Conservation (phyloP, 2,888 invertebrate genomes). For the Nephrotoma appendiculata region DNA sequence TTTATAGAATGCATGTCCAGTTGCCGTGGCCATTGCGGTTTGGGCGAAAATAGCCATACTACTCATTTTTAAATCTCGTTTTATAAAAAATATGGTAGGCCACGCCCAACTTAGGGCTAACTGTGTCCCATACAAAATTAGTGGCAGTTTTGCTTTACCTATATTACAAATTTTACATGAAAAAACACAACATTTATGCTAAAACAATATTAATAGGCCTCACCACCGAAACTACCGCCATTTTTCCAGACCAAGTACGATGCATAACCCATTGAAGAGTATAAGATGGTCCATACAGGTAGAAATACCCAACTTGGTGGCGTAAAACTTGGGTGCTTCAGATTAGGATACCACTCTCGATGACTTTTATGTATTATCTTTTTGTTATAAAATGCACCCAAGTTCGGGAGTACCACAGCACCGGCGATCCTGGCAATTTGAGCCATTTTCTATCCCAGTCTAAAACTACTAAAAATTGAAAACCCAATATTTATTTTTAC, state of each 20-base stretch:
- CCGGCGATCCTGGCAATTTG: slow-evolving; percentile 25
- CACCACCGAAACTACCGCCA: slow-evolving; percentile 52
- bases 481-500: not conserved
- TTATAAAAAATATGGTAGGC: slow-evolving; percentile 72
- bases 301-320: slow-evolving; percentile 70
- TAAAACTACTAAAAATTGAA: not conserved
- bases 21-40: slow-evolving; percentile 41
- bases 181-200: not conserved
- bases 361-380: slow-evolving; percentile 39
- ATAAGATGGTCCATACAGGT: slow-evolving; percentile 65
- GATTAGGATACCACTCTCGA: slow-evolving; percentile 52
- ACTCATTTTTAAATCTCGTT: slow-evolving; percentile 47
- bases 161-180: not conserved
- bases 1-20: slow-evolving; percentile 42
- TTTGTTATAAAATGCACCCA: slow-evolving; percentile 51
- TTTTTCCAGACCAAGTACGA: slow-evolving; percentile 68
- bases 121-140: slow-evolving; percentile 59
- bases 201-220: slow-evolving; percentile 17
- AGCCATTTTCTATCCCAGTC: not conserved
- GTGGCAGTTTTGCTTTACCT: slow-evolving; percentile 43
- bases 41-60: slow-evolving; percentile 43
- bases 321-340: slow-evolving; percentile 60
- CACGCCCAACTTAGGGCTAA: slow-evolving; percentile 71
- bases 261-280: slow-evolving; percentile 69
- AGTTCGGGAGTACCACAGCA: slow-evolving; percentile 47